phyloP scores from a whole-genome alignment of 64 coral and sea anemone species.

The Trachythela sp. region DNA sequence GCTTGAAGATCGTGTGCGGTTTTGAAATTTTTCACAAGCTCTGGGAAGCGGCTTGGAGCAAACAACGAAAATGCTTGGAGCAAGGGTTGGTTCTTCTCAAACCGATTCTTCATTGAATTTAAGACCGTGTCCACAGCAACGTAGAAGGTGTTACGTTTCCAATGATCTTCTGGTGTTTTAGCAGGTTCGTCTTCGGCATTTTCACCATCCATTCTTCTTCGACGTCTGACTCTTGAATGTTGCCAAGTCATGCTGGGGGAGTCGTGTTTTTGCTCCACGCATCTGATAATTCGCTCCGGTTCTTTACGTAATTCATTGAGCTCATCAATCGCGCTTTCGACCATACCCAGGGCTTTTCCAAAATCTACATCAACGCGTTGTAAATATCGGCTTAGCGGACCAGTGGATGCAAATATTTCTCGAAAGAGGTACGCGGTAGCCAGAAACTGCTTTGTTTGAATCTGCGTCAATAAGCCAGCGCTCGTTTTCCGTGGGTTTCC shows the following conservation, averaged over 20 bases:
- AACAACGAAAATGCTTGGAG: constrained; percentile 14
- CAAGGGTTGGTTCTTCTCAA: constrained; percentile 16
- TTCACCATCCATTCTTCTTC: constrained; percentile 7
- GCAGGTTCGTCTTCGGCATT: neutral
- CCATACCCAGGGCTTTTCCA: constrained; percentile 7
- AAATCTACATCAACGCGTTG: neutral
- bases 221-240: neutral
- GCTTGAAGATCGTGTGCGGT: neutral
- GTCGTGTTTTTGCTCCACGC: neutral
- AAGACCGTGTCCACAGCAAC: neutral
- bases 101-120: constrained; percentile 5
- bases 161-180: neutral
- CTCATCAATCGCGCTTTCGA: neutral
- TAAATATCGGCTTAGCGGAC: neutral
- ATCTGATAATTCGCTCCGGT: constrained; percentile 12
- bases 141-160: constrained; percentile 5
- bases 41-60: neutral
- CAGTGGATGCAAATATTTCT: constrained; percentile 20
- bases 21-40: neutral
- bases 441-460: constrained; percentile 11
- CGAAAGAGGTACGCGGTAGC: neutral
- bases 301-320: neutral
- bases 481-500: neutral
- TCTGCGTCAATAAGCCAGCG: neutral
- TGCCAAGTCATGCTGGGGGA: neutral